Percentiles rank a stretch among this genome's conserved stretches.
Conservation (phyloP, 2,888 invertebrate genomes). For the Lasius platythorax region DNA sequence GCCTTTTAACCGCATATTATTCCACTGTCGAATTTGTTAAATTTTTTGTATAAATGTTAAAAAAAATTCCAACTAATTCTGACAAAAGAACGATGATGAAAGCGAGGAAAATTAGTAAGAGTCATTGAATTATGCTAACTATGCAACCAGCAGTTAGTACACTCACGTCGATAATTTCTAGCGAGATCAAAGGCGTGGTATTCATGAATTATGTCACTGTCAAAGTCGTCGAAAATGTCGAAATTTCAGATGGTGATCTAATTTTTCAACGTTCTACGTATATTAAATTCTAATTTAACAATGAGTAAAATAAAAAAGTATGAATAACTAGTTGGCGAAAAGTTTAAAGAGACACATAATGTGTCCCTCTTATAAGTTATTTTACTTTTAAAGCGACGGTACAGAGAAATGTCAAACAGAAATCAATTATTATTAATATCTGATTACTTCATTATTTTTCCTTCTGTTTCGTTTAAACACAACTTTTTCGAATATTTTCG, state of each 20-base stretch:
- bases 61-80: not conserved
- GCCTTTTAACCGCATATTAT: not conserved
- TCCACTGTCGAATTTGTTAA: not conserved
- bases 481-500: not conserved
- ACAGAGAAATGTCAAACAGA: not conserved
- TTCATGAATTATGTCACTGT: slow-evolving; percentile 1
- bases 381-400: not conserved
- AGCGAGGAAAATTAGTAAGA: not conserved
- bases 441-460: not conserved
- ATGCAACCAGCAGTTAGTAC: not conserved
- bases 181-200: slow-evolving; percentile 4
- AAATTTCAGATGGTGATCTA: slow-evolving; percentile 9
- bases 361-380: not conserved
- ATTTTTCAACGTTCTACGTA: slow-evolving; percentile 4
- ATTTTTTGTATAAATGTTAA: not conserved
- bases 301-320: not conserved
- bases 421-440: not conserved
- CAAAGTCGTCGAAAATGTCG: slow-evolving; percentile 18
- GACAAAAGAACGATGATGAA: not conserved
- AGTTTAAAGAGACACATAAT: not conserved
- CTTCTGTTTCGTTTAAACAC: not conserved
- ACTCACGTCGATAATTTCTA: not conserved
- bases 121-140: slow-evolving; percentile 7
- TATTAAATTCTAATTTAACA: slow-evolving; percentile 16
- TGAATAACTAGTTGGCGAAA: not conserved